Evolutionary conservation across 2,797 vertebrate genomes (phyloP), one percentile per base, ranked within the genome.

Genomic region (Capromys pilorides): DNA sequence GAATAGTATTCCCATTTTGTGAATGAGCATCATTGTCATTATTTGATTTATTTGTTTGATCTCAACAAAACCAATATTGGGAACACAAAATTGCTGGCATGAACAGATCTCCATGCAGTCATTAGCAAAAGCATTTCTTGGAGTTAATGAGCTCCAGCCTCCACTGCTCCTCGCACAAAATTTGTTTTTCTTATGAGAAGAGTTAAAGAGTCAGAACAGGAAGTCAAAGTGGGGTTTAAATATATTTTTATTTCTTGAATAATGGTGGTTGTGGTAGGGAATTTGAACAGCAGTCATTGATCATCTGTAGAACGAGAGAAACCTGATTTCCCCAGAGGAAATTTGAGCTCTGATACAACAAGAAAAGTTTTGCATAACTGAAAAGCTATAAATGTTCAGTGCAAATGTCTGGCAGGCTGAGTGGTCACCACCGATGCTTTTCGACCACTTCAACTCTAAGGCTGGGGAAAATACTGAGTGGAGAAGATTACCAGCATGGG

Each of bases 1-100:
- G 31, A 92, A 69, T 73, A 45, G 18, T 67, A 59, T 84, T 64
- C n/a, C 54, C 92, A 85, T 57, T 91, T 79, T 87, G 61, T 69
- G 24, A 87, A 78, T 67, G 66, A 67, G 61, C 69, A 81, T 22
- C n/a, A 4, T 39, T 88, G 24, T 28, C 91, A n/a, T 57, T 91
- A 4, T n/a, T 59, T 84, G 49, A 21, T 77, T 83, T 75, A 80
- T 45, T 81, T 92, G 3, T 9, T 80, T 84, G 31, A 26, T 94
- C 64, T 66, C 39, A 80, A 80, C 45, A 92, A 75, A 94, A 59
- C 11, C 9, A 93, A 33, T 82, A 66, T 73, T 49, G 86, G 54
- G 41, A 88, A 33, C 10, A 54, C 33, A 69, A 51, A n/a, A 28
- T 82, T 51, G 24, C 54, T 45, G 33, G 5, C 2, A 79, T 45